Evolutionary conservation across 2,888 invertebrate genomes (phyloP).

Genomic region (Drosophila infuscata): DNA sequence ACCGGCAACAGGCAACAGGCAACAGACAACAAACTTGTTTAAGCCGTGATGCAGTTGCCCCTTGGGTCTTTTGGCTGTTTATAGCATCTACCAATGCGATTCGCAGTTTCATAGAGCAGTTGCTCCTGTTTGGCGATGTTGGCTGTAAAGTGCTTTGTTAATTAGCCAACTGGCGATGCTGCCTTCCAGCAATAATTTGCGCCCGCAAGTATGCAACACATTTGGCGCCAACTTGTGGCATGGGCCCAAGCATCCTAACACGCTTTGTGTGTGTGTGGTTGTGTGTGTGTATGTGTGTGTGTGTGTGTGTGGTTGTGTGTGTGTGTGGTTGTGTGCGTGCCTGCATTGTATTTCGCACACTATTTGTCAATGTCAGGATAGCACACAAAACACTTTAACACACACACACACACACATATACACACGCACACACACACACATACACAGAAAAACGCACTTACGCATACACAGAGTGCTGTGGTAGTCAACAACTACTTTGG

Average conservation of each 20-base stretch:
- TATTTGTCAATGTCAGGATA: constrained; percentile 74
- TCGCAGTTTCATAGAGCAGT: constrained; percentile 12
- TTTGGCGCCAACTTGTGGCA: constrained; percentile 58
- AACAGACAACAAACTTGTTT: constrained; percentile 34
- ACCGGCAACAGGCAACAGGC: constrained; percentile 34
- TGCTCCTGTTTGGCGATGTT: constrained; percentile 38
- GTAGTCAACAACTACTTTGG: constrained; percentile 53
- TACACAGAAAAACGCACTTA: constrained; percentile 8
- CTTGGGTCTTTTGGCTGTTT: constrained; percentile 34
- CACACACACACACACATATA: not conserved
- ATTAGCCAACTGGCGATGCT: constrained; percentile 73
- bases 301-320: constrained; percentile 8
- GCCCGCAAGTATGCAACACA: constrained; percentile 77
- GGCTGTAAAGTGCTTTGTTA: constrained; percentile 78
- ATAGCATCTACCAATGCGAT: constrained; percentile 26
- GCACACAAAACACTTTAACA: constrained; percentile 13
- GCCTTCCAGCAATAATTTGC: constrained; percentile 72
- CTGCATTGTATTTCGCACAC: constrained; percentile 73
- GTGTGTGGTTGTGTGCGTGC: constrained; percentile 14
- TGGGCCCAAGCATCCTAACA: constrained; percentile 2
- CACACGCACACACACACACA: constrained; percentile 3
- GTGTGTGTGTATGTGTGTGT: constrained; percentile 15
- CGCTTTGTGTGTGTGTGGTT: constrained; percentile 7
- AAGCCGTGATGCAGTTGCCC: constrained; percentile 24
- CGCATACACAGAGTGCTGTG: constrained; percentile 22